A percentile compares a stretch with the other conserved stretches of the same genome.
Conservation (phyloP, 2,797 vertebrate species). For the Pantherophis alleghaniensis region DNA sequence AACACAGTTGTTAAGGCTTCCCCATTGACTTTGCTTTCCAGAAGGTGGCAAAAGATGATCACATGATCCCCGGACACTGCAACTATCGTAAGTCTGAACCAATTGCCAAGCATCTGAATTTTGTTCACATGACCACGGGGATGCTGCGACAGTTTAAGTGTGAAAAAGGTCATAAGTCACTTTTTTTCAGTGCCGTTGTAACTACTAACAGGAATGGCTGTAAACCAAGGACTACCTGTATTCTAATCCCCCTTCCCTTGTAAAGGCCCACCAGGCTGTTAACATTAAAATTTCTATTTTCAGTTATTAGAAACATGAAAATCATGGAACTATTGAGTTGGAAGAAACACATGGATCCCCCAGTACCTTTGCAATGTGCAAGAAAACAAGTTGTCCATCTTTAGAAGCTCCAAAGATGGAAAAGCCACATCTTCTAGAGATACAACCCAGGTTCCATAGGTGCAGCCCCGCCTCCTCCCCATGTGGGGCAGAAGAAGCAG, state of each 20-base stretch:
- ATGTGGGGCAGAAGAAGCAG: not conserved
- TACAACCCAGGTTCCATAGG: not conserved
- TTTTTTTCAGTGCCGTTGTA: not conserved
- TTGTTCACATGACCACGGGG: not conserved
- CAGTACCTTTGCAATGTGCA: not conserved
- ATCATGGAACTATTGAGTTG: not conserved
- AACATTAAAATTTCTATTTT: not conserved
- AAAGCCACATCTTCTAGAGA: not conserved
- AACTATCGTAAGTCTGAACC: not conserved
- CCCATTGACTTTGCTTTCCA: not conserved
- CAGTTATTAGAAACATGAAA: not conserved
- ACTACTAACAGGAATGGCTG: not conserved
- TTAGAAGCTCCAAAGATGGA: not conserved
- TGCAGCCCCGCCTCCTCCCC: not conserved
- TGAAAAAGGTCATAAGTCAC: not conserved
- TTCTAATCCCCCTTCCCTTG: not conserved
- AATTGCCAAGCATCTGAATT: not conserved
- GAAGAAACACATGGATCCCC: not conserved
- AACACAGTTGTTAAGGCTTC: not conserved
- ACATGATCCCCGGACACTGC: not conserved
- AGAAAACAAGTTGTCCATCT: not conserved
- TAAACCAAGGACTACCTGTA: not conserved
- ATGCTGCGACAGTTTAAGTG: not conserved
- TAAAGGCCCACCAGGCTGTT: not conserved
- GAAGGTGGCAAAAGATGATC: not conserved